phyloP scores from a whole-genome alignment of 1,140 invertebrate species.

The Lepidotrigona ventralis region DNA sequence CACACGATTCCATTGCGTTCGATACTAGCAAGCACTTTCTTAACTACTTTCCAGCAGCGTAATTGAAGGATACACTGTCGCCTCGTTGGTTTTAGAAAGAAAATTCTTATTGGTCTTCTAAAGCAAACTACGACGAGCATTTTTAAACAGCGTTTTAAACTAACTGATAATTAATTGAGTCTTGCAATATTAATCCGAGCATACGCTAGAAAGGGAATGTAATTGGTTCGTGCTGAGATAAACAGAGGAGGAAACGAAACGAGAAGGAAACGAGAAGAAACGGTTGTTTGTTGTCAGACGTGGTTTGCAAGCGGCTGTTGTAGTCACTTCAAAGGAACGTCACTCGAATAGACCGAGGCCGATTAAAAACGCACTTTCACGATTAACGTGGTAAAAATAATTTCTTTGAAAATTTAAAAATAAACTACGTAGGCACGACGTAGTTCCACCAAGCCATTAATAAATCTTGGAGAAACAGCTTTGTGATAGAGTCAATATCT shows the following conservation, averaged over 20 bases:
- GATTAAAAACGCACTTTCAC: not conserved
- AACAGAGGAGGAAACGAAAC: not conserved
- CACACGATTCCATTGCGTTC: not conserved
- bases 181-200: not conserved
- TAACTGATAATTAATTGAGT: not conserved
- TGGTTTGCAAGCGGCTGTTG: not conserved
- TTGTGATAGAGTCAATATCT: not conserved
- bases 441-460: not conserved
- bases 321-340: not conserved
- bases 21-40: not conserved
- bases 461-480: not conserved
- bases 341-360: not conserved
- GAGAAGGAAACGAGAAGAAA: not conserved
- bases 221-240: not conserved
- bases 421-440: not conserved
- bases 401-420: not conserved
- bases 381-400: not conserved
- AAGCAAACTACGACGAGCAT: not conserved
- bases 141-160: not conserved
- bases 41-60: not conserved
- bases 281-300: not conserved
- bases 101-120: not conserved
- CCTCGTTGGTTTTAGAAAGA: not conserved
- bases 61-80: not conserved
- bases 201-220: not conserved